Evolutionary conservation across 2,797 vertebrate species (phyloP).

Genomic region (Podargus strigoides): DNA sequence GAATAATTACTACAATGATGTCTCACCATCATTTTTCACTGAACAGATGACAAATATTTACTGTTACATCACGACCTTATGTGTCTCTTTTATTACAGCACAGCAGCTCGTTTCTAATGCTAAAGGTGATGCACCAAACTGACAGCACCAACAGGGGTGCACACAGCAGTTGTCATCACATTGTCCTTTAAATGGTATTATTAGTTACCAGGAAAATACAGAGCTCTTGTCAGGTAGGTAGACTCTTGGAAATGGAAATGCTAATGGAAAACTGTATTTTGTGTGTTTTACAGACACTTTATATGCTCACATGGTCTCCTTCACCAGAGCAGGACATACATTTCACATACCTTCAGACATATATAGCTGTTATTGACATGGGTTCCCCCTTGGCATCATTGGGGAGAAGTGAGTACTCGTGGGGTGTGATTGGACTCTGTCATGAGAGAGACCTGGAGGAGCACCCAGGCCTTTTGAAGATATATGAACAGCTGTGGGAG

Average conservation of each 20-base stretch:
- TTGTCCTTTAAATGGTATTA: background rate
- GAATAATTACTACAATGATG: background rate
- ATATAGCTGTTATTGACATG: background rate
- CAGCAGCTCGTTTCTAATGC: background rate
- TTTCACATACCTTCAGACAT: background rate
- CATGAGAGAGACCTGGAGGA: background rate
- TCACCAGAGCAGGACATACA: background rate
- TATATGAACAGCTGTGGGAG: background rate
- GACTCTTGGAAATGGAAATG: background rate
- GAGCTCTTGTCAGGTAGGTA: background rate
- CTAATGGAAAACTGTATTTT: background rate
- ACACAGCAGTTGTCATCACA: background rate
- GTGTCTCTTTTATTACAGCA: background rate
- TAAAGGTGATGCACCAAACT: background rate
- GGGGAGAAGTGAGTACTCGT: fast-evolving
- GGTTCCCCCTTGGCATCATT: background rate
- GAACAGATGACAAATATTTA: background rate
- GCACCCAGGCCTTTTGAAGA: background rate
- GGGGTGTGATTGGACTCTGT: background rate
- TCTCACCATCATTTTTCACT: background rate
- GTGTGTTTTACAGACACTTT: background rate
- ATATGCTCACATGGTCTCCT: background rate
- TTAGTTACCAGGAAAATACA: background rate
- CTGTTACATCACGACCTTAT: background rate
- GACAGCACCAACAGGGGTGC: background rate